Evolutionary conservation across 2,797 vertebrate genomes (phyloP).

Genomic region (Pseudotriccus pelzelni): DNA sequence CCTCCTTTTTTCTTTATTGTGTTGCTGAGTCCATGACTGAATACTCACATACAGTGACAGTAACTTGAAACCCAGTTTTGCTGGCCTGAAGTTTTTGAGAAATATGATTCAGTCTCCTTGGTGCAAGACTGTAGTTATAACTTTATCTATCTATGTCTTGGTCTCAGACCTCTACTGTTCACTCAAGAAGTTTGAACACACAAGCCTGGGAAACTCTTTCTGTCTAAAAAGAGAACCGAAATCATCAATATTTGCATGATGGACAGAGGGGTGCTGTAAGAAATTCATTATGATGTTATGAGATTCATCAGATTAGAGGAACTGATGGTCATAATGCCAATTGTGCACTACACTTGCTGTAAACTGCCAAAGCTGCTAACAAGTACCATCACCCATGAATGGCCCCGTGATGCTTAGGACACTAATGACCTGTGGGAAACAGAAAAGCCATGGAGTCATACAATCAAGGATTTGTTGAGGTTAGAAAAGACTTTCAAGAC

Average conservation of each 20-base stretch:
- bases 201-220: background rate
- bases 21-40: background rate
- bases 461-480: background rate
- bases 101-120: background rate
- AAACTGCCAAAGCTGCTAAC: background rate
- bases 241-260: background rate
- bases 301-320: background rate
- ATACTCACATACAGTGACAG: background rate
- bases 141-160: background rate
- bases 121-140: background rate
- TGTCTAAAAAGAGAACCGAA: background rate
- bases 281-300: background rate
- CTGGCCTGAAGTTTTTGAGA: background rate
- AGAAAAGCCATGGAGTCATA: background rate
- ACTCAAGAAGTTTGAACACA: background rate
- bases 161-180: background rate
- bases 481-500: background rate
- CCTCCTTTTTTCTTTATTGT: background rate
- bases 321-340: background rate
- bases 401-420: background rate
- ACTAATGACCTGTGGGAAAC: background rate
- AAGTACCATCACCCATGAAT: background rate
- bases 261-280: background rate
- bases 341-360: rapidly evolving
- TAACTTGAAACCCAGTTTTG: background rate